phyloP scores from a whole-genome alignment of 2,113 vertebrate genomes.

The Lasiurus cinereus region DNA sequence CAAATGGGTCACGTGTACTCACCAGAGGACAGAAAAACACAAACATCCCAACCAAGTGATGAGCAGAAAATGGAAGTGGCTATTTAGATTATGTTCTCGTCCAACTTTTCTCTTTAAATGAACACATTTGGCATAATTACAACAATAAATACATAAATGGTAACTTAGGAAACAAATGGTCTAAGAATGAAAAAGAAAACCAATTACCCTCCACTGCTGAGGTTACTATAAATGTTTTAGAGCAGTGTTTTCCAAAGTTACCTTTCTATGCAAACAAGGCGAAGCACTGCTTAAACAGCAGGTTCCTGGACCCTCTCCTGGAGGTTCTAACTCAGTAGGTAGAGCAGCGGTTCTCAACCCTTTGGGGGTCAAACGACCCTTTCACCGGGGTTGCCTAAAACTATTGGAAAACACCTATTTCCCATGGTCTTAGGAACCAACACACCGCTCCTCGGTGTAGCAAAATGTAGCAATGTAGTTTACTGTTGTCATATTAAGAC shows the following conservation, averaged over 20 bases:
- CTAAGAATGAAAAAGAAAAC: not conserved
- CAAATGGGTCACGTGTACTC: not conserved
- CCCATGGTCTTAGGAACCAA: too few relatives aligned
- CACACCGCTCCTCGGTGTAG: too few relatives aligned
- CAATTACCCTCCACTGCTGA: not conserved
- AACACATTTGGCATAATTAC: slow-evolving; percentile 29
- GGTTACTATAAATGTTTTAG: not conserved
- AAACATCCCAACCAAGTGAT: not conserved
- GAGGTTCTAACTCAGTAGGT: not conserved
- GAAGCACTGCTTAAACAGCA: not conserved
- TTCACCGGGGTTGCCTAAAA: too few relatives aligned
- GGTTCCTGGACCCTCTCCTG: not conserved
- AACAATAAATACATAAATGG: slow-evolving; percentile 30
- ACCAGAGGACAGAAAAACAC: not conserved
- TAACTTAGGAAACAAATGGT: slow-evolving; percentile 50
- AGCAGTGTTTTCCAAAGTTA: not conserved
- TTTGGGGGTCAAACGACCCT: too few relatives aligned
- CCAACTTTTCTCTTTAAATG: not conserved
- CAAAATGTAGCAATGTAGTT: too few relatives aligned
- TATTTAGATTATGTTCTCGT: not conserved
- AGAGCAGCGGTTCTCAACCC: not conserved
- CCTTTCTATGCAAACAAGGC: not conserved
- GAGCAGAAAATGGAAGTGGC: not conserved
- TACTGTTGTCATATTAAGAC: too few relatives aligned
- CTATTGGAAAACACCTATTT: too few relatives aligned